Conservation (phyloP, 2,113 vertebrate species). For the Peromyscus californicus region DNA sequence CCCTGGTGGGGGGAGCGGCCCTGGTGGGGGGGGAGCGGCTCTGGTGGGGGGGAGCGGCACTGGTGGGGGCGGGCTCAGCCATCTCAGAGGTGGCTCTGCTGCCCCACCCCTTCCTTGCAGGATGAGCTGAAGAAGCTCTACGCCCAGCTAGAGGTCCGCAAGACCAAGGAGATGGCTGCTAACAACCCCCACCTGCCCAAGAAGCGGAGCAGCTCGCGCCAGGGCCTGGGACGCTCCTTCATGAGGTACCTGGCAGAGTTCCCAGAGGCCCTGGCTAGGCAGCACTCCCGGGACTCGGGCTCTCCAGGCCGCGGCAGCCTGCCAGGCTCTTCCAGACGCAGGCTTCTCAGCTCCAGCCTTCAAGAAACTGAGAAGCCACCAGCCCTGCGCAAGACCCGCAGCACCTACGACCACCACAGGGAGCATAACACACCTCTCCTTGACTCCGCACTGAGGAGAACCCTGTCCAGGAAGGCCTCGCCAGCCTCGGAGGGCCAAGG, state of each 20-base stretch:
- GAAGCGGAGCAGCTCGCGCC: constrained; percentile 89
- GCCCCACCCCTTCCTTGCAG: constrained; percentile 79
- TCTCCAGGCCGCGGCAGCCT: constrained; percentile 78
- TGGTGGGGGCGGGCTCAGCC: no score
- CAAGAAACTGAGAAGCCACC: constrained; percentile 77
- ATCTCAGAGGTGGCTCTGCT: not conserved
- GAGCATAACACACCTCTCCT: constrained; percentile 83
- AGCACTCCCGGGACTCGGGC: constrained; percentile 85
- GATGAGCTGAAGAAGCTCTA: constrained; percentile 98
- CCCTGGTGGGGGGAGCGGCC: no score
- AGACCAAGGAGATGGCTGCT: constrained; percentile 93
- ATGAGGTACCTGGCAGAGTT: constrained; percentile 89
- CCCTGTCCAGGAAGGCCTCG: constrained; percentile 73
- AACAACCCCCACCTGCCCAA: constrained; percentile 96
- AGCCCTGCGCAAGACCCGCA: constrained; percentile 87
- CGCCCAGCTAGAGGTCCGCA: constrained; percentile 93
- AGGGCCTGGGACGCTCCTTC: constrained; percentile 89
- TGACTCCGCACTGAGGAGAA: constrained; percentile 83
- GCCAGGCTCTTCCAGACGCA: constrained; percentile 86
- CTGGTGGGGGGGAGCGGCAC: not conserved
- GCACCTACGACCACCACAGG: constrained; percentile 84
- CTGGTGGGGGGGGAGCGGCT: not conserved
- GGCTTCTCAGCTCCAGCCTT: constrained; percentile 78
- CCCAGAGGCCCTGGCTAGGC: constrained; percentile 89
- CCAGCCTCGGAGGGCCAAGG: constrained; percentile 85